These are phyloP conservation scores for Noctua pronuba DNA, from an alignment of 2,888 invertebrate species.

Conservation along the genomic window DNA sequence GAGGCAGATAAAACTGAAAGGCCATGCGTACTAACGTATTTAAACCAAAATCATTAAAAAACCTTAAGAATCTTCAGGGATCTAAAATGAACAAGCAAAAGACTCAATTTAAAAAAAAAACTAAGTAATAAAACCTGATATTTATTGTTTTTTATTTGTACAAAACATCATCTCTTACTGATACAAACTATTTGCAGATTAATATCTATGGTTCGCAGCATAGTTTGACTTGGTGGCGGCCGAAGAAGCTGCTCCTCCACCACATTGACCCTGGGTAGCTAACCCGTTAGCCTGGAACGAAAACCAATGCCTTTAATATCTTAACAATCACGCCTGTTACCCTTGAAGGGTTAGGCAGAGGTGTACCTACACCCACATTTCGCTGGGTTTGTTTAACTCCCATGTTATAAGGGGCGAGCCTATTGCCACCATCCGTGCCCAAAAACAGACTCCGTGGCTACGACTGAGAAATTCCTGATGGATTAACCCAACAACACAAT, in stretches of 20 bases:
- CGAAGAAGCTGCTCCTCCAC: conserved; percentile 92
- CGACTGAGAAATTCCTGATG: too few species aligned
- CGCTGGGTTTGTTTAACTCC: too few species aligned
- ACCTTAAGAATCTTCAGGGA: not conserved
- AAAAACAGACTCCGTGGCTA: too few species aligned
- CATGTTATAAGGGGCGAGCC: too few species aligned
- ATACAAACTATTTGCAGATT: conserved; percentile 4
- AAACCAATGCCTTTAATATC: not conserved
- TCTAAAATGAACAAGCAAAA: not conserved
- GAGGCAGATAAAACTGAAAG: not conserved
- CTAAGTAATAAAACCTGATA: too few species aligned
- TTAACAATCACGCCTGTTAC: too few species aligned
- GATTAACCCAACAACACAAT: too few species aligned
- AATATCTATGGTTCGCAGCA: conserved; percentile 95
- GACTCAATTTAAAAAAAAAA: not conserved
- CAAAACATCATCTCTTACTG: not conserved
- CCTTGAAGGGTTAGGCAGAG: too few species aligned
- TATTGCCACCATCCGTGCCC: too few species aligned
- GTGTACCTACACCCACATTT: too few species aligned
- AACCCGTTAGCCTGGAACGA: conserved; percentile 93
- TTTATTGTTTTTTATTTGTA: conserved; percentile 5
- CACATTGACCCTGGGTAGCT: conserved; percentile 95
- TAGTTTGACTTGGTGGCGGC: conserved; percentile 93
- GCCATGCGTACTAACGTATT: not conserved
- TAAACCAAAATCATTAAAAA: not conserved